Evolutionary conservation across 2,113 vertebrate species (phyloP), one percentile per base, ranked within the genome.

Genomic region (Lepus europaeus): DNA sequence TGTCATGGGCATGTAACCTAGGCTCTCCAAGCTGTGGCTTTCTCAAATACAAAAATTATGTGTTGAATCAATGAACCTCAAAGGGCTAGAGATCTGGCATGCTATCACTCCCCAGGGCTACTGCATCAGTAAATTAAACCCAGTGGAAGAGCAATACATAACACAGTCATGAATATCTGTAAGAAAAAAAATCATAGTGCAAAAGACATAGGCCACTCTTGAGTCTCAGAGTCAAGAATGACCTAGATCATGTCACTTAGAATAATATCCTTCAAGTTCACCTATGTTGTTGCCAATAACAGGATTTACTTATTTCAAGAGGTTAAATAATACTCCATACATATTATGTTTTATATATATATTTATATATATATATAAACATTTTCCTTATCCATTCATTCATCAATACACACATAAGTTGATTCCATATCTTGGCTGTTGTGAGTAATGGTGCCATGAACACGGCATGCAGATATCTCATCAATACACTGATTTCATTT

Each of bases 191-290:
- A 59, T 53, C 11, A 84, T 63, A 14, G 3, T 53, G 0, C 29
- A 91, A 94, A 93, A 64, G 72, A 5, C 7, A 95, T 70, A 97
- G n/a, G 4, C 7, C n/a, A 31, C 6, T 85, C 49, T 80, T 91
- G 23, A 31, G 79, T 78, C 27, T 91, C 53, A 87, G 36, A 87
- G n/a, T 29, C 56, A 85, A 88, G 59, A 94, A 69, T 74, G 9
- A 4, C 80, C 63, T 84, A 78, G 31, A 96, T 74, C 56, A 59
- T 59, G 19, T 59, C 17, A 59, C 56, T 59, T 59, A 59, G 19
- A 59, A 59, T 20, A 19, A 19, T 59, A 59, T 59, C 17, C 19
- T 59, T 14, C 19, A 19, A 16, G 19, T 59, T 59, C 56, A 59
- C 19, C 56, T 19, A 59, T 16, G 19, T 14, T 59, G 19, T 59